Conservation (phyloP, 2,888 invertebrate species). For the Trimorus sp. region DNA sequence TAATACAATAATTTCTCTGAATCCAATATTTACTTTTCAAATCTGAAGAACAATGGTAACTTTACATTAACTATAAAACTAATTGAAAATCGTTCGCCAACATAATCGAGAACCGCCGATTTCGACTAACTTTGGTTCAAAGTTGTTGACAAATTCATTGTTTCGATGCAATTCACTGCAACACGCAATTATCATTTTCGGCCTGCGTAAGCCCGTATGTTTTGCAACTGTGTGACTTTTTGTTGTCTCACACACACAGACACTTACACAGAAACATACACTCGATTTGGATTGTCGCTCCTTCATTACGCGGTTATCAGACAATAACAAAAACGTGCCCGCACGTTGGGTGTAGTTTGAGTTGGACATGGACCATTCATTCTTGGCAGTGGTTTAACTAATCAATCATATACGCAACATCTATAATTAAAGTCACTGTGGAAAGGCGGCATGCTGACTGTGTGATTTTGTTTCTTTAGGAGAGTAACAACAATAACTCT, state of each 20-base stretch:
- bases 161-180: background rate
- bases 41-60: too few species aligned
- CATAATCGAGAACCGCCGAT: too few species aligned
- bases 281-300: slow-evolving; percentile 24
- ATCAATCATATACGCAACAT: slow-evolving; percentile 50
- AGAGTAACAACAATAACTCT: slow-evolving; percentile 80
- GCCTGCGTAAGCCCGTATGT: slow-evolving; percentile 17
- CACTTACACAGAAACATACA: slow-evolving; percentile 11
- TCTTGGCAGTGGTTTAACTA: slow-evolving; percentile 64
- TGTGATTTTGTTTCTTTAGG: slow-evolving; percentile 75
- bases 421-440: slow-evolving; percentile 25
- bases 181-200: slow-evolving; percentile 11
- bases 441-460: slow-evolving; percentile 32
- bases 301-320: slow-evolving; percentile 42
- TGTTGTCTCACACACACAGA: slow-evolving; percentile 19
- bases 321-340: slow-evolving; percentile 51
- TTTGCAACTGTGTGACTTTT: slow-evolving; percentile 47
- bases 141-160: background rate
- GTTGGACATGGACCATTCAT: slow-evolving; percentile 54
- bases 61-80: too few species aligned
- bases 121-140: too few species aligned
- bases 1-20: too few species aligned
- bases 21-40: too few species aligned
- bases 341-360: slow-evolving; percentile 59
- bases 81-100: too few species aligned